A percentile compares a stretch with the other conserved stretches of the same genome.
Evolutionary conservation across 2,888 invertebrate genomes (phyloP).

Genomic region (Steromphala cineraria): DNA sequence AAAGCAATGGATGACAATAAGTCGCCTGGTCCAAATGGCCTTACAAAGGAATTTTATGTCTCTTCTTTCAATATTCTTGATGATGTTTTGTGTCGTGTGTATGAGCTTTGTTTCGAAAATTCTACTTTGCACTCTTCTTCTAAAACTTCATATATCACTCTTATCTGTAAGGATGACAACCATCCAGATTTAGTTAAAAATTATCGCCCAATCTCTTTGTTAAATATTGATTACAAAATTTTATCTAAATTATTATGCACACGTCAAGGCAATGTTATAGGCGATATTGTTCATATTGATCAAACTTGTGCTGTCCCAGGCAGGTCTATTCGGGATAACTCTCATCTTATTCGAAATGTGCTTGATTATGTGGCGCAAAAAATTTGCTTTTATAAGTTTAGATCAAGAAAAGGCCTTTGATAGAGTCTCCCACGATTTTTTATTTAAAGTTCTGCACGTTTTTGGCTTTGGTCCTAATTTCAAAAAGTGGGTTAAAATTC

Average conservation of each 20-base stretch:
- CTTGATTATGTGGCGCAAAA: slow-evolving; percentile 41
- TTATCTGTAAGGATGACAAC: slow-evolving; percentile 42
- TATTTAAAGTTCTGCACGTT: slow-evolving; percentile 35
- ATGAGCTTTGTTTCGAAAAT: slow-evolving; percentile 22
- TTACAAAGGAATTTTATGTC: slow-evolving; percentile 41
- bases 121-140: slow-evolving; percentile 25
- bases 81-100: slow-evolving; percentile 23
- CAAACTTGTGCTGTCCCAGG: slow-evolving; percentile 42
- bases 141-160: slow-evolving; percentile 29
- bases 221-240: slow-evolving; percentile 48
- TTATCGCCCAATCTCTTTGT: slow-evolving; percentile 46
- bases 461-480: slow-evolving; percentile 44
- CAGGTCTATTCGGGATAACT: slow-evolving; percentile 39
- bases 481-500: slow-evolving; percentile 40
- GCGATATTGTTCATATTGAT: slow-evolving; percentile 32
- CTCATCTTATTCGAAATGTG: slow-evolving; percentile 39
- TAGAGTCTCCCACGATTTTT: slow-evolving; percentile 40
- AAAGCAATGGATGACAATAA: slow-evolving; percentile 35
- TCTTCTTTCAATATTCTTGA: slow-evolving; percentile 30
- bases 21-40: slow-evolving; percentile 42
- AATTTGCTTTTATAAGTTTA: slow-evolving; percentile 37
- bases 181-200: slow-evolving; percentile 34
- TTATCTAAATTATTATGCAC: slow-evolving; percentile 43
- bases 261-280: slow-evolving; percentile 33
- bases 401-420: slow-evolving; percentile 56